Percentiles rank a stretch among this genome's conserved stretches.
Evolutionary conservation across 1,140 invertebrate species (phyloP).

Genomic region (Orius laevigatus): DNA sequence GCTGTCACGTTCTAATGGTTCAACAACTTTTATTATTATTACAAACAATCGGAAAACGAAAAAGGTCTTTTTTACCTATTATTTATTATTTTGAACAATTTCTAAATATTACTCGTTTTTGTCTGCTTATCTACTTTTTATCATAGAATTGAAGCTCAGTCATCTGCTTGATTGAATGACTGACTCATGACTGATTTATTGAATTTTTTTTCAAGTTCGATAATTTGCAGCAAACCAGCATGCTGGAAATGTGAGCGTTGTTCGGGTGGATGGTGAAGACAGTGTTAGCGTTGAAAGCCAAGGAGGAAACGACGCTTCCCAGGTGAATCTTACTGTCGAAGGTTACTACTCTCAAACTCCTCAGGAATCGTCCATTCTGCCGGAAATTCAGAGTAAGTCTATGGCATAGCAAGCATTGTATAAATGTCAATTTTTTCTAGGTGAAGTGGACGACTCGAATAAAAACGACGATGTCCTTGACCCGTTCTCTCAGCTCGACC

Average conservation of each 20-base stretch:
- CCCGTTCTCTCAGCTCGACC: slow-evolving; percentile 38
- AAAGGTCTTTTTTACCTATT: no score
- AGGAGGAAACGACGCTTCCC: slow-evolving; percentile 6
- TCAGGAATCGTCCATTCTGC: background rate
- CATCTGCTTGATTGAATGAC: no score
- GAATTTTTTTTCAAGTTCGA: slow-evolving; percentile 10
- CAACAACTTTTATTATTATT: no score
- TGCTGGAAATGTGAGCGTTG: slow-evolving; percentile 16
- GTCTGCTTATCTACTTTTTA: no score
- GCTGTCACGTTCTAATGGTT: no score
- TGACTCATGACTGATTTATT: background rate
- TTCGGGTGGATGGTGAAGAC: slow-evolving; percentile 12
- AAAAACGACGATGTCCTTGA: slow-evolving; percentile 24
- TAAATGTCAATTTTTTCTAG: background rate
- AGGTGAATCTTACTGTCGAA: slow-evolving; percentile 20
- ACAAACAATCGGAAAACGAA: no score
- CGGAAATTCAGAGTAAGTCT: background rate
- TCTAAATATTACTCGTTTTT: no score
- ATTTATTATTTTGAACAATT: no score
- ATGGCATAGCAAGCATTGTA: background rate
- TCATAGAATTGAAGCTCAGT: no score
- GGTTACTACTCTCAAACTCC: slow-evolving; percentile 16
- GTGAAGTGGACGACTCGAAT: background rate
- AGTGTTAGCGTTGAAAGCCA: background rate
- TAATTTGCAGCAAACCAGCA: slow-evolving; percentile 20